phyloP scores from a whole-genome alignment of 2,113 vertebrate species.

The Orthonyx spaldingii region DNA sequence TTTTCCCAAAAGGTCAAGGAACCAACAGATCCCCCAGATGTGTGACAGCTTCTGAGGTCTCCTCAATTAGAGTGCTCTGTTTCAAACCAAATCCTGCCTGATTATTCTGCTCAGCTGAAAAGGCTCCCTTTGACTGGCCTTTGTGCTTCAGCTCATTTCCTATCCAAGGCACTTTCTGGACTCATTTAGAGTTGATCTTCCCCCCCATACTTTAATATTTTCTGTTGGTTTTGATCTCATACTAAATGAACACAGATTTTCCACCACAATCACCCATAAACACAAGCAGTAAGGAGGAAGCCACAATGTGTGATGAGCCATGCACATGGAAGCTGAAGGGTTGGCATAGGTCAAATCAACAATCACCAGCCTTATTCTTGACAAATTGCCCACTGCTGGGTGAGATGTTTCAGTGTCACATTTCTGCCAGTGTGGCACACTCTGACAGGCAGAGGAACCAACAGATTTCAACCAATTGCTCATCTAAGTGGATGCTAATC shows the following conservation, averaged over 20 bases:
- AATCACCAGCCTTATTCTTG: not conserved
- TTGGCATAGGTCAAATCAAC: not conserved
- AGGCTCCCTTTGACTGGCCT: not conserved
- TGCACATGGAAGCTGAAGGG: not conserved
- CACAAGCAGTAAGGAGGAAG: not conserved
- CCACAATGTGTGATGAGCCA: rapidly evolving
- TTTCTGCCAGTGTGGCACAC: not conserved
- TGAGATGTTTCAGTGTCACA: not conserved
- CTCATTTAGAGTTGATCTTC: not conserved
- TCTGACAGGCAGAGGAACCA: not conserved
- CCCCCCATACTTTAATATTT: not conserved
- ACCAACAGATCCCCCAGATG: not conserved
- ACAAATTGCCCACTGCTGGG: not conserved
- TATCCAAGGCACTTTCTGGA: not conserved
- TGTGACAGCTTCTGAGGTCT: not conserved
- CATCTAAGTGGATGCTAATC: not conserved
- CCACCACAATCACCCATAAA: not conserved
- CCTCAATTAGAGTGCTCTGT: not conserved
- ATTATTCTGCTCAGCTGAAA: not conserved
- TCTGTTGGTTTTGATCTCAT: not conserved
- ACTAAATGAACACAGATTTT: not conserved
- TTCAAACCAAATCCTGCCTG: not conserved
- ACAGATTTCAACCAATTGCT: not conserved
- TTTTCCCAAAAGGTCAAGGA: not conserved
- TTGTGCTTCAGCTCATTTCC: not conserved